These are phyloP conservation scores for Cryptoblepharus egeriae DNA, from an alignment of 2,797 vertebrate species.

Conservation along the genomic window DNA sequence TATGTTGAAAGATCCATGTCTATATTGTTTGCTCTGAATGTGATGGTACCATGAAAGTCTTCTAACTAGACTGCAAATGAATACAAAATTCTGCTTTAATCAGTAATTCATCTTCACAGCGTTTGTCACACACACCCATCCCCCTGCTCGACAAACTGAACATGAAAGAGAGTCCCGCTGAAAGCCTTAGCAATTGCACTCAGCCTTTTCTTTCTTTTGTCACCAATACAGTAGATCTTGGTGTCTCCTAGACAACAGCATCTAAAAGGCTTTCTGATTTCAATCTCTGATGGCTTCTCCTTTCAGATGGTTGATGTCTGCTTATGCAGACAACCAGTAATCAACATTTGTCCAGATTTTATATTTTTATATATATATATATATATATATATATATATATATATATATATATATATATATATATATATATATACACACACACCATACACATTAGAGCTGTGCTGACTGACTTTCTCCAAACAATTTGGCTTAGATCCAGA, in stretches of 20 bases:
- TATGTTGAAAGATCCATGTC: slow-evolving; percentile 13
- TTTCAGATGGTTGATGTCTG: slow-evolving; percentile 24
- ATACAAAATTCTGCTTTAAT: slow-evolving; percentile 50
- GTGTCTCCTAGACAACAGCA: slow-evolving; percentile 75
- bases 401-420: too few species aligned
- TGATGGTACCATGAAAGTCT: slow-evolving; percentile 30
- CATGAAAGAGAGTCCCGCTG: slow-evolving; percentile 65
- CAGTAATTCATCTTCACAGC: slow-evolving; percentile 50
- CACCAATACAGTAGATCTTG: slow-evolving; percentile 65
- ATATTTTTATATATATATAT: too few species aligned
- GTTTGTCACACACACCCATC: slow-evolving; percentile 62
- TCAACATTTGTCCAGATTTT: slow-evolving; percentile 4
- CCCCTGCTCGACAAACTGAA: slow-evolving; percentile 60
- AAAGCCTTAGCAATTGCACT: slow-evolving; percentile 72
- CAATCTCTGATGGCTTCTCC: slow-evolving; percentile 63
- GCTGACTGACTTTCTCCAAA: neutral
- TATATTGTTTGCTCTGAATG: fast-evolving
- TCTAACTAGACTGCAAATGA: slow-evolving; percentile 19
- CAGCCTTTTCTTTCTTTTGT: slow-evolving; percentile 74
- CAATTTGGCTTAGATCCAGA: slow-evolving; percentile 17
- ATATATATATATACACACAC: too few species aligned
- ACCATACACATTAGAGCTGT: neutral
- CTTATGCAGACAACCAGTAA: slow-evolving; percentile 35
- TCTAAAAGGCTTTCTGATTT: slow-evolving; percentile 64
- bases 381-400: too few species aligned